These are phyloP conservation scores for Dynastes hyllus DNA, from an alignment of 2,888 invertebrate species.

Conservation along the genomic window DNA sequence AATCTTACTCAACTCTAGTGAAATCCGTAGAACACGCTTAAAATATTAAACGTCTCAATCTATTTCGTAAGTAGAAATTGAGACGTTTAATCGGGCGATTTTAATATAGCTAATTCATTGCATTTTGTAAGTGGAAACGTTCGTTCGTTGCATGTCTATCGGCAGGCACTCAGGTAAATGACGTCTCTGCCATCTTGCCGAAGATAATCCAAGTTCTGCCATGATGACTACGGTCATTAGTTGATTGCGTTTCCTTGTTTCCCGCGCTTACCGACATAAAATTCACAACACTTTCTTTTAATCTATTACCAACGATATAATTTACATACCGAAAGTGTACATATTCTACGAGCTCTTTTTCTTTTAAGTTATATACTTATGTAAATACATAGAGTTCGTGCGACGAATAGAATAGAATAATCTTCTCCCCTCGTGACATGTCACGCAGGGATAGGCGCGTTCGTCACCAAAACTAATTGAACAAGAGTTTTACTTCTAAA, in stretches of 20 bases:
- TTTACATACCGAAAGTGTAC: slow-evolving; percentile 44
- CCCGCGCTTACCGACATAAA: slow-evolving; percentile 45
- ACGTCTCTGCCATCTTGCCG: slow-evolving; percentile 64
- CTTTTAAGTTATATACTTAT: background rate
- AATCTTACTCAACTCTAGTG: too few species aligned
- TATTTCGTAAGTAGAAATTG: slow-evolving; percentile 22
- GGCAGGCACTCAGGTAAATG: slow-evolving; percentile 67
- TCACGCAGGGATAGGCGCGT: slow-evolving; percentile 39
- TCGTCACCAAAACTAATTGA: slow-evolving; percentile 38
- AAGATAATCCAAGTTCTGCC: slow-evolving; percentile 59
- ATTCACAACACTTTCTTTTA: slow-evolving; percentile 48
- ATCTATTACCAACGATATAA: slow-evolving; percentile 46
- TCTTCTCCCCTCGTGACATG: slow-evolving; percentile 42
- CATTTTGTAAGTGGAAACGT: slow-evolving; percentile 58
- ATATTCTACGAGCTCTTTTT: slow-evolving; percentile 13
- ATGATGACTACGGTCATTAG: slow-evolving; percentile 59
- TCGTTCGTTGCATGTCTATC: slow-evolving; percentile 67
- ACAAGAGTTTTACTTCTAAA: slow-evolving; percentile 30
- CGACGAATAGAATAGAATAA: slow-evolving; percentile 15
- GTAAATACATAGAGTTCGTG: slow-evolving; percentile 1
- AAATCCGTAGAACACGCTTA: too few species aligned
- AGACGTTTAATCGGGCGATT: slow-evolving; percentile 50
- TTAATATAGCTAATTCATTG: slow-evolving; percentile 58
- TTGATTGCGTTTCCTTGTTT: slow-evolving; percentile 58
- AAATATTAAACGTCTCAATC: background rate